Base-by-base conservation (phyloP, 2,888 invertebrate genomes). In the Agrotis puta region DNA sequence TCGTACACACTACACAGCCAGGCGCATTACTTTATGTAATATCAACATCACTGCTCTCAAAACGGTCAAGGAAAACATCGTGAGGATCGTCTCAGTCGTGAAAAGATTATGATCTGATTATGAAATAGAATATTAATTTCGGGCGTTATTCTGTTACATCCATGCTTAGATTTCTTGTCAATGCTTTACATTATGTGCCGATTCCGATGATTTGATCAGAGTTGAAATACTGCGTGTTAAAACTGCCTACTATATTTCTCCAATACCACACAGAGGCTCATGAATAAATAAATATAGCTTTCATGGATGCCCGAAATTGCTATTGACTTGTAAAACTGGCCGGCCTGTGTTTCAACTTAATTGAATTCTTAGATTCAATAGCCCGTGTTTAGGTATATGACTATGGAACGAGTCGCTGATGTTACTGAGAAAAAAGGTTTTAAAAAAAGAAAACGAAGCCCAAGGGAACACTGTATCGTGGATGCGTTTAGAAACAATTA, bases 251-350 rank as follows among this genome's bases (percentile, higher is more conserved):
- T n/a, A 2, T 54, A 27, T 2, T n/a, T 48, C 14, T 54, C 24
- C n/a, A 48, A 45, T 66, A 18, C 6, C 47, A 9, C n/a, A 51
- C 58, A 66, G 39, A 43, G 4, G 56, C 50, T 66, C 57, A 57
- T 65, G 27, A 81, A 84, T 84, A 83, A 77, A 85, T 77, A 78
- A 74, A 61, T 43, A 54, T 39, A 51, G 50, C 67, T 70, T 72
- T 75, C 47, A 57, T 39, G 14, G 61, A 39, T 43, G n/a, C 50
- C 64, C 45, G 14, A 69, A 83, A 85, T 80, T 81, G 63, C 57
- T 81, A 81, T 82, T 69, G 61, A 62, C 54, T 27, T 59, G 66
- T 77, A 76, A 75, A 74, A 61, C 27, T 33, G 13, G 13, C 27
- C 5, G n/a, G 18, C 54, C 69, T 54, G 13, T 58, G 63, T 73